phyloP scores from a whole-genome alignment of 2,113 vertebrate genomes.

The Scatophagus argus region DNA sequence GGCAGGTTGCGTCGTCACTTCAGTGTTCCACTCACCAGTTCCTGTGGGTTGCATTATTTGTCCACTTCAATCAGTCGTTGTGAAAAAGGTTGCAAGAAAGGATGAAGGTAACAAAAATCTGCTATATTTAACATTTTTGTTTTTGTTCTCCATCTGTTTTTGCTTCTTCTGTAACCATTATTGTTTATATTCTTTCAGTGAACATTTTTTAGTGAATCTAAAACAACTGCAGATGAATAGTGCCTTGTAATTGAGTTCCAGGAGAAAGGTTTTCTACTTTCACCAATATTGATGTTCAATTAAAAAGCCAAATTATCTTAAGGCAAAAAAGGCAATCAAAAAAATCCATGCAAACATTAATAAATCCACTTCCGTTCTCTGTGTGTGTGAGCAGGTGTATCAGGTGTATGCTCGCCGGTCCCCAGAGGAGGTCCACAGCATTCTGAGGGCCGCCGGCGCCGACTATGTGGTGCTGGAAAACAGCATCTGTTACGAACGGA shows the following conservation, averaged over 20 bases:
- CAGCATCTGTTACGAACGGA: conserved; percentile 94
- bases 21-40: not conserved
- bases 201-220: conserved; percentile 37
- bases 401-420: conserved; percentile 93
- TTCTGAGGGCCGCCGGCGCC: conserved; percentile 88
- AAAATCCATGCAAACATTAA: not conserved
- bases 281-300: conserved; percentile 11
- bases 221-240: conserved; percentile 37
- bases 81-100: conserved; percentile 11
- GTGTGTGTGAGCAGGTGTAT: conserved; percentile 87
- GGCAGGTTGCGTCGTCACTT: not conserved
- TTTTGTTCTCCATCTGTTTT: conserved; percentile 17
- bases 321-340: not conserved
- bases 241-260: conserved; percentile 41
- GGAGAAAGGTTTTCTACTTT: conserved; percentile 13
- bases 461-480: conserved; percentile 95
- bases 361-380: not conserved
- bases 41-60: not conserved
- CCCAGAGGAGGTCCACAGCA: conserved; percentile 86
- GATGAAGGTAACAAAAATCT: not conserved
- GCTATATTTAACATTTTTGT: conserved; percentile 3
- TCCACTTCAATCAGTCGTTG: not conserved
- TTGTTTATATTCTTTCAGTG: conserved; percentile 16
- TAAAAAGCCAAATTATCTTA: conserved; percentile 13
- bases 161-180: not conserved